Evolutionary conservation across 2,888 invertebrate genomes (phyloP).

Genomic region (Stegophylla sp.): DNA sequence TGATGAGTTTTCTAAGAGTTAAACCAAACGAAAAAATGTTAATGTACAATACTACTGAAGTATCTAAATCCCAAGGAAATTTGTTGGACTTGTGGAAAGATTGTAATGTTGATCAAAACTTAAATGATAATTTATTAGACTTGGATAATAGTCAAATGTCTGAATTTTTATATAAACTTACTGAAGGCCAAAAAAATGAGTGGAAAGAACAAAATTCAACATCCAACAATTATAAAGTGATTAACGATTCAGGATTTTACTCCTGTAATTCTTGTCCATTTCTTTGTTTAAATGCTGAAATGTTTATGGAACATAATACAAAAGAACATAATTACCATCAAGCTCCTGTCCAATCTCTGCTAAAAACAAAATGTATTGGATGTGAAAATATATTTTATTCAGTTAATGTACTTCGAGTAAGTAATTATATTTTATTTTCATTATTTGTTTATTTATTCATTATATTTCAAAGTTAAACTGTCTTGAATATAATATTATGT

Average conservation of each 20-base stretch:
- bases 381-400: constrained; percentile 70
- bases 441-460: too few relatives aligned
- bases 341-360: constrained; percentile 5
- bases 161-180: constrained; percentile 17
- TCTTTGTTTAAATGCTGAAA: constrained; percentile 42
- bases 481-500: too few relatives aligned
- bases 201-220: constrained; percentile 18
- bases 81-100: constrained; percentile 8
- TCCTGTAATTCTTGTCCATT: constrained; percentile 48
- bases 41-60: background rate
- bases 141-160: constrained; percentile 47
- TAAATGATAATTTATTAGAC: constrained; percentile 14
- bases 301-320: constrained; percentile 40
- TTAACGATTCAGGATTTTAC: constrained; percentile 35
- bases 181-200: background rate
- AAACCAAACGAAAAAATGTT: constrained; percentile 30
- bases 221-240: background rate
- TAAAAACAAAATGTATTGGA: constrained; percentile 70
- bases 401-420: constrained; percentile 72
- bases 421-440: background rate
- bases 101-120: constrained; percentile 14
- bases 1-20: constrained; percentile 29
- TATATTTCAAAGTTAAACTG: too few relatives aligned
- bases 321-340: constrained; percentile 18
- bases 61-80: background rate